Conservation (phyloP, 1,140 invertebrate genomes). For the Drosophila grimshawi region DNA sequence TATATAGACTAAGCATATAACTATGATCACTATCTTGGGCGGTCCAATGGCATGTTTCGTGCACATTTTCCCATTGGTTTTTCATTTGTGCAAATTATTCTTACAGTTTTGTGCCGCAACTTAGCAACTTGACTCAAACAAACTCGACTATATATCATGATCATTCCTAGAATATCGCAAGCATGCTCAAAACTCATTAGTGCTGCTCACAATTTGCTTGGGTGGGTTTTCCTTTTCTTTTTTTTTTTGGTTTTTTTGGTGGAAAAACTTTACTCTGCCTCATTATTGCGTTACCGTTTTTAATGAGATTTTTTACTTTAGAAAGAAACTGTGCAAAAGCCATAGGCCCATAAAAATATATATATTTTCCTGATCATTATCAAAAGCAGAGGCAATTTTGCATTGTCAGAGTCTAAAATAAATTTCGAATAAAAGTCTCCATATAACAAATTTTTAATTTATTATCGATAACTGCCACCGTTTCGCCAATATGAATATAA, state of each 20-base stretch:
- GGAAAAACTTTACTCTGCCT: background rate
- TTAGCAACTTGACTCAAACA: slow-evolving; percentile 50
- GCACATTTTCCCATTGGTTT: slow-evolving; percentile 22
- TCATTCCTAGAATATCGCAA: slow-evolving; percentile 15
- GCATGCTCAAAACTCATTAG: slow-evolving; percentile 35
- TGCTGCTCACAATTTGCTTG: slow-evolving; percentile 22
- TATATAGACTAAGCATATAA: background rate
- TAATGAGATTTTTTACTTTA: no score
- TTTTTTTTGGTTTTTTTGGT: background rate
- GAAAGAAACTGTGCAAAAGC: no score
- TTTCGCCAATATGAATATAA: no score
- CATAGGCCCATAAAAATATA: no score
- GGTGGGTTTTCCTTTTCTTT: background rate
- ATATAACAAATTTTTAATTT: no score
- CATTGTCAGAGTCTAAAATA: no score
- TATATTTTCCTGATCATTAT: no score
- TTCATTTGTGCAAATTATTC: background rate
- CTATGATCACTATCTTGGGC: slow-evolving; percentile 56
- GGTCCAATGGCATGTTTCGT: slow-evolving; percentile 71
- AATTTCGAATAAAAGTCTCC: no score
- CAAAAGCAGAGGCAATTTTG: no score
- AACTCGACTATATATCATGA: background rate
- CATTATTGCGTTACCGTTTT: background rate
- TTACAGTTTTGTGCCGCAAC: slow-evolving; percentile 45
- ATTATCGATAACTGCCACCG: no score